phyloP scores from a whole-genome alignment of 2,113 vertebrate genomes.

The Equus przewalskii region DNA sequence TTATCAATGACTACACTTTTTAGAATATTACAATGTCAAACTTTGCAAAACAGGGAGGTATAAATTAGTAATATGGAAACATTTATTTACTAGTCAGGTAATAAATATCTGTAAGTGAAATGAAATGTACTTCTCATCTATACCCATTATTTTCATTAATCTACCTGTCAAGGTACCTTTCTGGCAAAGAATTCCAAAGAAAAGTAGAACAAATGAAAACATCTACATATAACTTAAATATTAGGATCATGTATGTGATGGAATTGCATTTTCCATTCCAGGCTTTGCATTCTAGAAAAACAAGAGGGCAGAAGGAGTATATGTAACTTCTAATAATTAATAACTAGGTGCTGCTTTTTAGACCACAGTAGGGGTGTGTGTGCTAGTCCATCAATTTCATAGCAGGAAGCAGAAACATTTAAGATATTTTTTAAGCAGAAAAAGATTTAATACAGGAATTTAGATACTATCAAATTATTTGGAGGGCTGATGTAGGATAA shows the following conservation, averaged over 20 bases:
- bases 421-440: background rate
- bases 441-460: background rate
- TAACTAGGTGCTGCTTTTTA: background rate
- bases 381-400: background rate
- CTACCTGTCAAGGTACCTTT: background rate
- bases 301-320: background rate
- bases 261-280: background rate
- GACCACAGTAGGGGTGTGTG: background rate
- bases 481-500: background rate
- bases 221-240: background rate
- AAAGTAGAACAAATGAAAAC: background rate
- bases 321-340: background rate
- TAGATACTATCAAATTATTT: background rate
- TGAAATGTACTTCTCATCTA: background rate
- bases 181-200: background rate
- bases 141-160: background rate
- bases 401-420: background rate
- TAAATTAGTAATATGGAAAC: background rate
- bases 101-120: background rate
- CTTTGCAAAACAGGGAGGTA: background rate
- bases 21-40: background rate
- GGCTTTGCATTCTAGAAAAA: background rate
- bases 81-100: background rate
- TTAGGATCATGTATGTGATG: background rate
- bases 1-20: background rate